A percentile compares a stretch with the other conserved stretches of the same genome.
These are phyloP conservation scores for Emydura subglobosa DNA, from an alignment of 2,113 vertebrate species.

Conservation along the genomic window DNA sequence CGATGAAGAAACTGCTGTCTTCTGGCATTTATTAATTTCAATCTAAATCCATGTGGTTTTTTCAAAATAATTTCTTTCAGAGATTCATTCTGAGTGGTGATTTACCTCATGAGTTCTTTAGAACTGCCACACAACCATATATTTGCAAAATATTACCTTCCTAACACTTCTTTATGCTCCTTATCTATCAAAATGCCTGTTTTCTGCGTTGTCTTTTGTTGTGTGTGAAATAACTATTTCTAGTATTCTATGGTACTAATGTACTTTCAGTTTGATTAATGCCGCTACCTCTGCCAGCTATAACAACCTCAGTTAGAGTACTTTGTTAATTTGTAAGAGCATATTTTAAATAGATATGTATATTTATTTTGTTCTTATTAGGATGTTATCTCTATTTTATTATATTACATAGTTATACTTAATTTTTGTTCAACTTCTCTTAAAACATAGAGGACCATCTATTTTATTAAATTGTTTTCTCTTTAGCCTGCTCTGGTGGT, in stretches of 20 bases:
- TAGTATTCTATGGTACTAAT: background rate
- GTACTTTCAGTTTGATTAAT: background rate
- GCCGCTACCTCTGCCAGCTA: background rate
- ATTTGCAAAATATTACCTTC: background rate
- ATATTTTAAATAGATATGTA: background rate
- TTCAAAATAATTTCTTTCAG: background rate
- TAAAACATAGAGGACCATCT: background rate
- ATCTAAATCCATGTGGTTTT: background rate
- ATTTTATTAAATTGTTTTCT: background rate
- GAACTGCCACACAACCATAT: background rate
- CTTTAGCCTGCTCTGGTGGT: too few species aligned
- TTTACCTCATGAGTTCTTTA: background rate
- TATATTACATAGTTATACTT: background rate
- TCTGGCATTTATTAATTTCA: background rate
- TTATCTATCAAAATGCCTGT: background rate
- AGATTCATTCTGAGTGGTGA: background rate
- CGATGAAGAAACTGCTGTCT: background rate
- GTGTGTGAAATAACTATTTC: background rate
- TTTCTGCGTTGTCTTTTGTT: background rate
- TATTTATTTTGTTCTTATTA: background rate
- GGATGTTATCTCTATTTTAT: background rate
- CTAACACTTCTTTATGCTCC: background rate
- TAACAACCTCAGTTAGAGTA: background rate
- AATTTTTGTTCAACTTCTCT: background rate
- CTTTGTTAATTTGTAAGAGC: background rate